Evolutionary conservation across 2,797 vertebrate species (phyloP).

Genomic region (Eidolon dupreanum): DNA sequence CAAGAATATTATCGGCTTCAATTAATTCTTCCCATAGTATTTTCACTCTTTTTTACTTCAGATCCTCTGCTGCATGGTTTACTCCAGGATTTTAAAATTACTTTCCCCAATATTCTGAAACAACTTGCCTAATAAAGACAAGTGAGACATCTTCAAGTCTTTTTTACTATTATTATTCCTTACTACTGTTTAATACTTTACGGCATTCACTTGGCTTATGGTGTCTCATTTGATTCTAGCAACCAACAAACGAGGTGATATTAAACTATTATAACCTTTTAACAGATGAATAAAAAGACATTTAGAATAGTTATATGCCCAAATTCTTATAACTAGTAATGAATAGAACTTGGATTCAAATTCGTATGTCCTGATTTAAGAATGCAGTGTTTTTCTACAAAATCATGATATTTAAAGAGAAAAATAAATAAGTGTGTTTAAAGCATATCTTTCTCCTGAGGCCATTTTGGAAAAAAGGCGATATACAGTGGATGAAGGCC

Average conservation of each 20-base stretch:
- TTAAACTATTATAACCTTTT: not conserved
- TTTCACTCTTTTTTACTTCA: not conserved
- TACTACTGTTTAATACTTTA: not conserved
- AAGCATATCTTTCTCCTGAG: not conserved
- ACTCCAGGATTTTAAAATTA: not conserved
- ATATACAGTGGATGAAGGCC: no score
- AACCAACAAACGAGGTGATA: not conserved
- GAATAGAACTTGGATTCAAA: not conserved
- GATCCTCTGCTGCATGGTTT: not conserved
- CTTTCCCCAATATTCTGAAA: not conserved
- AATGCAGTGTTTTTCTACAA: not conserved
- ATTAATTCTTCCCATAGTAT: not conserved
- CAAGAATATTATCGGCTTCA: not conserved
- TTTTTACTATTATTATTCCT: not conserved
- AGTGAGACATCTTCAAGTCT: not conserved
- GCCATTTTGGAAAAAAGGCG: not conserved
- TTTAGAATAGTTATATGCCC: not conserved
- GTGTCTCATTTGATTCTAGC: not conserved
- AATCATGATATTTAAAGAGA: not conserved
- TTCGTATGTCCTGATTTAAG: not conserved
- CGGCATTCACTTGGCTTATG: not conserved
- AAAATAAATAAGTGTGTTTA: not conserved
- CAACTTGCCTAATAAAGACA: not conserved
- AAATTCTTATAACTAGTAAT: not conserved
- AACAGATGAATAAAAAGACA: not conserved